Evolutionary conservation across 2,888 invertebrate genomes (phyloP), one percentile per base, ranked within the genome.

Genomic region (Portevinia maculata): DNA sequence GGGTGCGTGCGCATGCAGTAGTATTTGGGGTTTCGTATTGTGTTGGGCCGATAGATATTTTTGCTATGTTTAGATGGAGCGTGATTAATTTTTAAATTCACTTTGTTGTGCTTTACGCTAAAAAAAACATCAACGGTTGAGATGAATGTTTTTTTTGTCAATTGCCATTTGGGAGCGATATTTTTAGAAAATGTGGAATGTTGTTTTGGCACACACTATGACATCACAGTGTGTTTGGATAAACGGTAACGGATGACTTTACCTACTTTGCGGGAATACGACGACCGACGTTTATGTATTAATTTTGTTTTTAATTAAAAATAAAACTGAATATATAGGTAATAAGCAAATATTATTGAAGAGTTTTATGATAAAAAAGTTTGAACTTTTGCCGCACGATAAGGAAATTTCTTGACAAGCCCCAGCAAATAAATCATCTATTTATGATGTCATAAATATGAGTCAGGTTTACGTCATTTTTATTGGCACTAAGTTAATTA

Each of bases 1-100:
- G 70, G 70, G 46, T 81, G 81, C 81, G 76, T 81, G 76, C 81
- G 81, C 81, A 81, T 69, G 55, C 37, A 78, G 41, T 57, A 59
- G 64, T n/a, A 24, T 1, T n/a, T 19, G 4, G 17, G 34, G 13
- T 19, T 21, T 44, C 41, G 3, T 15, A 0, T 19, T 5, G 15
- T 6, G 1, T 15, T 15, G 28, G 21, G 15, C 30, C 64, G 39
- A 73, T 53, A 62, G 24, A 39, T n/a, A 48, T 39, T 15, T 34
- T 70, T 19, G 52, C 64, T 41, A 21, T 65, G 74, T 70, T 75
- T 64, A 76, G 65, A 81, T 70, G 76, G 48, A 81, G 76, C 70
- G 81, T 71, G 81, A 55, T 71, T 76, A 76, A 76, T 81, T 76
- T 81, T 48, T 81, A 75, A 76, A 76, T 55, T 32, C 8, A 11